These are phyloP conservation scores for Scolopax bukidnonensis DNA, from an alignment of 2,797 vertebrate species.

Conservation along the genomic window DNA sequence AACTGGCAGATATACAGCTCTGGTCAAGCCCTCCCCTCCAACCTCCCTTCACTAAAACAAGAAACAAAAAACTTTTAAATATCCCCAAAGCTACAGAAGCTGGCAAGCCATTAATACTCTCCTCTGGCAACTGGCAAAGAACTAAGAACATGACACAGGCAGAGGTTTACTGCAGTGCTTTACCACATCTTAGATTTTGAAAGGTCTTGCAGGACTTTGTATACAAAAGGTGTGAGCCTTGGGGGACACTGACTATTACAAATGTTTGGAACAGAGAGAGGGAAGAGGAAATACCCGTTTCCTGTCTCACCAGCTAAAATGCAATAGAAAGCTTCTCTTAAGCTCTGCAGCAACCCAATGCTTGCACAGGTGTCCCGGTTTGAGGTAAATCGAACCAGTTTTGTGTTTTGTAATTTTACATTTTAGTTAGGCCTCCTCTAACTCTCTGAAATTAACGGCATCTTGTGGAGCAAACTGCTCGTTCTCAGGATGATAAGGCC, in stretches of 20 bases:
- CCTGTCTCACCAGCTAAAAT: background rate
- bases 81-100: background rate
- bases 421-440: no score
- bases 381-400: no score
- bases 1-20: background rate
- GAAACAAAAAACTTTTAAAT: background rate
- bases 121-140: background rate
- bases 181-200: background rate
- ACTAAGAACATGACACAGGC: background rate
- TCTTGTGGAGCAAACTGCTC: no score
- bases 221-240: background rate
- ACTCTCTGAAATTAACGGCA: no score
- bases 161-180: background rate
- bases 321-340: background rate
- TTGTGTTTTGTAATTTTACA: no score
- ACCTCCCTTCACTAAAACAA: background rate
- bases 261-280: background rate
- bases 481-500: no score
- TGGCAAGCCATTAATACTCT: background rate
- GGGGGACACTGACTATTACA: background rate
- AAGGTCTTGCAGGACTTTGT: background rate
- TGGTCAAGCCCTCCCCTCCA: background rate
- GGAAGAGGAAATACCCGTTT: background rate
- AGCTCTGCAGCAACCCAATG: background rate
- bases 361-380: background rate